These are phyloP conservation scores for Acrobeloides nanus DNA, from an alignment of 2,888 invertebrate species.

Conservation along the genomic window DNA sequence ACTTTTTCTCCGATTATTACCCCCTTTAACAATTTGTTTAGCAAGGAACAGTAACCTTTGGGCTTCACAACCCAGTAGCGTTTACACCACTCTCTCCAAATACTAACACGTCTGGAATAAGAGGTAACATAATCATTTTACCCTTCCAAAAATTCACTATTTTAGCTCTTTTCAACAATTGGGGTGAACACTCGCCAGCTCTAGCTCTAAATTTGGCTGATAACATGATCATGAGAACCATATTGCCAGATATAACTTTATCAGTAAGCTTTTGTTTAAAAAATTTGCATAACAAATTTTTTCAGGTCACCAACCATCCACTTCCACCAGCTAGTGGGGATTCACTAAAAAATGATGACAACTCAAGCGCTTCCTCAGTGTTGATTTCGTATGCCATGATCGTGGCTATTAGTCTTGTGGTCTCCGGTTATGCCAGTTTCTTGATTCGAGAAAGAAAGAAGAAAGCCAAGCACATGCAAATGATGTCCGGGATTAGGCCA, in stretches of 20 bases:
- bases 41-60: constrained; percentile 22
- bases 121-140: background rate
- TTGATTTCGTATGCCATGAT: constrained; percentile 27
- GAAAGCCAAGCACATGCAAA: constrained; percentile 45
- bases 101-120: constrained; percentile 1
- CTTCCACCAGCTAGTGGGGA: constrained; percentile 34
- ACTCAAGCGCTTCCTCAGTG: constrained; percentile 17
- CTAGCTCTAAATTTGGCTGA: constrained; percentile 33
- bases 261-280: background rate
- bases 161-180: constrained; percentile 36
- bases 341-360: constrained; percentile 26
- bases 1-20: background rate
- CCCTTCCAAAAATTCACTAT: constrained; percentile 3
- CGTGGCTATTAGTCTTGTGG: constrained; percentile 19
- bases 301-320: constrained; percentile 34
- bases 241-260: background rate
- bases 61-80: constrained; percentile 34
- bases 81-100: no score
- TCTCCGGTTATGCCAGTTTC: constrained; percentile 37
- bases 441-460: constrained; percentile 45
- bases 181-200: constrained; percentile 30
- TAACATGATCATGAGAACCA: constrained; percentile 7
- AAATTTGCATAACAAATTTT: background rate
- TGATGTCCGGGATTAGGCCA: constrained; percentile 36
- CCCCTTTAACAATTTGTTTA: constrained; percentile 4